Evolutionary conservation across 2,888 invertebrate species (phyloP).

Genomic region (Diloba caeruleocephala): DNA sequence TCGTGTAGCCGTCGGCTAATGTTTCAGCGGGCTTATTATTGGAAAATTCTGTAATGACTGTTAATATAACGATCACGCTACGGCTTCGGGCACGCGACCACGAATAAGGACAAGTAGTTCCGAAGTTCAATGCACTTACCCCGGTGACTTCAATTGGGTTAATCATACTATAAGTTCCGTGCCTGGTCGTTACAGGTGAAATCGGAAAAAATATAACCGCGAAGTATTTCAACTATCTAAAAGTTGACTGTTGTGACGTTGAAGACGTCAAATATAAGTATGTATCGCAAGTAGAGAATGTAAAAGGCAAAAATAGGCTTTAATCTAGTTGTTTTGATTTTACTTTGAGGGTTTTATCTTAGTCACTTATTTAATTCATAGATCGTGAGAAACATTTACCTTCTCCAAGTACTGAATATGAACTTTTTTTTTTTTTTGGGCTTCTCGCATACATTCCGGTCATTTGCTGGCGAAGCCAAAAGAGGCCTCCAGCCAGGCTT

Average conservation of each 20-base stretch:
- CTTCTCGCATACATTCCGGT: no score
- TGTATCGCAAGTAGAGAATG: no score
- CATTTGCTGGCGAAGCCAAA: no score
- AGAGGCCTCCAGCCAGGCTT: no score
- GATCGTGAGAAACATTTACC: no score
- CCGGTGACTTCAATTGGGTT: slow-evolving; percentile 43
- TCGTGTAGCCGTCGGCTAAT: slow-evolving; percentile 82
- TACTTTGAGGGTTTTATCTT: no score
- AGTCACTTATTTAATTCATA: no score
- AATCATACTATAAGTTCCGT: slow-evolving; percentile 44
- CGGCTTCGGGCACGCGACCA: slow-evolving; percentile 74
- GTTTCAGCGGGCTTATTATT: slow-evolving; percentile 83
- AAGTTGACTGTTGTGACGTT: slow-evolving; percentile 27
- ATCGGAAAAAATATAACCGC: slow-evolving; percentile 23
- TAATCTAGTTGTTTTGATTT: no score
- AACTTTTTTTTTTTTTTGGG: no score
- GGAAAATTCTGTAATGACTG: slow-evolving; percentile 86
- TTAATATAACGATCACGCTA: slow-evolving; percentile 84
- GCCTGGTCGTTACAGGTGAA: slow-evolving; percentile 11
- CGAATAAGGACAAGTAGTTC: slow-evolving; percentile 65
- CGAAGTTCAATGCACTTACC: slow-evolving; percentile 69
- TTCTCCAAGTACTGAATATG: no score
- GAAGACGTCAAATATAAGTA: background rate
- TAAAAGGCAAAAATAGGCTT: no score
- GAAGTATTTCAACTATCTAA: slow-evolving; percentile 41